Evolutionary conservation across 2,888 invertebrate genomes (phyloP), one percentile per base, ranked within the genome.

Genomic region (Psylliodes chrysocephalus): DNA sequence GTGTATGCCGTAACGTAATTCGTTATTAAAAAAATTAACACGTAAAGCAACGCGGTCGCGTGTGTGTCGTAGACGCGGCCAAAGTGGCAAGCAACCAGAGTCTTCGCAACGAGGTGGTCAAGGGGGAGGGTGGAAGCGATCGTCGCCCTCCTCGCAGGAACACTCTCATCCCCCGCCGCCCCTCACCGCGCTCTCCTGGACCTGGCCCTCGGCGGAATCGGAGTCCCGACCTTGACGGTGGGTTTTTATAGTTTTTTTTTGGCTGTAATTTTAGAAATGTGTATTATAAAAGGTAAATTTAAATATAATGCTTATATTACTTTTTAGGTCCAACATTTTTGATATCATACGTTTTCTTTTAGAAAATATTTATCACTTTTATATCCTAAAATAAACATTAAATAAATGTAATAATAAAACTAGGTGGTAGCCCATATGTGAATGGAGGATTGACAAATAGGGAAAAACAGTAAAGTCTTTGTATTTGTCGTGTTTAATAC

Each of bases 151-250:
- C 60, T 67, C 71, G 71, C 77, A 75, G 76, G 79, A 75, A 70
- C 76, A 74, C 64, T 69, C 71, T 69, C 77, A 77, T 71, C 77
- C 69, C 18, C 77, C 76, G 64, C 71, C 74, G 66, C 79, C 81
- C 67, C 78, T 79, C 75, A 76, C 72, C 73, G 77, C 78, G 71
- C 77, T 80, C 74, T 78, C 79, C 77, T 81, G 81, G 81, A 81
- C 80, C 78, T 81, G 80, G 81, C 80, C 81, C 68, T 40, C 60
- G 66, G 64, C 67, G 78, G 80, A 79, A 72, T 74, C 79, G 75
- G 79, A 79, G 77, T 77, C 80, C 77, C 78, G 75, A 78, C 76
- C 80, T 77, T 79, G 75, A 78, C 76, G 79, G 79, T 79, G 78
- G 78, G 79, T 79, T 69, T 62, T 35, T 28, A 25, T 38, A 28